phyloP scores from a whole-genome alignment of 2,888 invertebrate species.

The Chloromyia formosa region DNA sequence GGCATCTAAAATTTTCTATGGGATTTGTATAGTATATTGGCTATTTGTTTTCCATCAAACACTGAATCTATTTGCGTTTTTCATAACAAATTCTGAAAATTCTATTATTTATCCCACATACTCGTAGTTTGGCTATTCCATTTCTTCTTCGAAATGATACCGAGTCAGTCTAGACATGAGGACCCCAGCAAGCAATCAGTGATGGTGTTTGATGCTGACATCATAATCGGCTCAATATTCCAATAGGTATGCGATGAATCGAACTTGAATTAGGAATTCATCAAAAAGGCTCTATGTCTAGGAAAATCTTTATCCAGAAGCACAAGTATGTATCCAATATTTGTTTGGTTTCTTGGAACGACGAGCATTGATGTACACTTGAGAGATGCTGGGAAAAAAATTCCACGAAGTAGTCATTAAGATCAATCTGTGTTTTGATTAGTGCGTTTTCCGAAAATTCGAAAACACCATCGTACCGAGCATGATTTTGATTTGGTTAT shows the following conservation, averaged over 20 bases:
- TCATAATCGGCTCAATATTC: constrained; percentile 3
- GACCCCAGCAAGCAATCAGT: too few species aligned
- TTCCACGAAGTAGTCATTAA: constrained; percentile 47
- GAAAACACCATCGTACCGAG: constrained; percentile 34
- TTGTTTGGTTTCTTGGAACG: constrained; percentile 48
- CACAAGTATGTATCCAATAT: constrained; percentile 19
- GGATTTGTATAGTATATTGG: too few species aligned
- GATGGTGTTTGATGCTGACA: background rate
- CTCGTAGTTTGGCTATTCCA: too few species aligned
- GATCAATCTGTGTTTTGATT: constrained; percentile 42
- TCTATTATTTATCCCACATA: too few species aligned
- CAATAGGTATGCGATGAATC: background rate
- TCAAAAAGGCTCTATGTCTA: constrained; percentile 8
- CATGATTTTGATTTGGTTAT: constrained; percentile 38
- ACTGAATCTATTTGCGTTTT: too few species aligned
- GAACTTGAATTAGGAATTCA: constrained; percentile 18
- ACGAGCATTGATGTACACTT: constrained; percentile 33
- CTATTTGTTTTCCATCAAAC: too few species aligned
- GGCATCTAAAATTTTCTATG: too few species aligned
- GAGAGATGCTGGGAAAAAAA: constrained; percentile 37
- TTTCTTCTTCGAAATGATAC: too few species aligned
- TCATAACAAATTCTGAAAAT: too few species aligned
- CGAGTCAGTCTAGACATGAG: too few species aligned
- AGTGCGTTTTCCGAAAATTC: constrained; percentile 37
- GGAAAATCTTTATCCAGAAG: constrained; percentile 6